A percentile compares a stretch with the other conserved stretches of the same genome.
Conservation (phyloP, 2,888 invertebrate genomes). For the Lymantria monacha region DNA sequence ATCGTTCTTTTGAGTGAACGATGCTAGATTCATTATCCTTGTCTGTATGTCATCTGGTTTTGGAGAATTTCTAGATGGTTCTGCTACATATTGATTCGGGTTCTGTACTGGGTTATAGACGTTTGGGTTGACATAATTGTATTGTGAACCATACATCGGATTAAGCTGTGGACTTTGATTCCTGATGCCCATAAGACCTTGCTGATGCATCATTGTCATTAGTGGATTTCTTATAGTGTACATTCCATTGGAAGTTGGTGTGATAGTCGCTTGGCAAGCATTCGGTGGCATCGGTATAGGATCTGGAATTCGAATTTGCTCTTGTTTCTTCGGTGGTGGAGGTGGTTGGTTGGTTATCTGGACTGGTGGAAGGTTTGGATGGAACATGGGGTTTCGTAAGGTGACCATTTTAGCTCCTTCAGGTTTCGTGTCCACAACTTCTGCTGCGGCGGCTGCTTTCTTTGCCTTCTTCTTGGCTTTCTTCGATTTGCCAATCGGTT, state of each 20-base stretch:
- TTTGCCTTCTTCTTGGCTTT: slow-evolving; percentile 77
- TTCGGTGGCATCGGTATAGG: slow-evolving; percentile 75
- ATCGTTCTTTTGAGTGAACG: slow-evolving; percentile 73
- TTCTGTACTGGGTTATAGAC: slow-evolving; percentile 40
- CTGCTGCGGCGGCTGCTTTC: slow-evolving; percentile 68
- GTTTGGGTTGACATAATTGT: slow-evolving; percentile 60
- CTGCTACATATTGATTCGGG: slow-evolving; percentile 35
- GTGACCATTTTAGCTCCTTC: slow-evolving; percentile 87
- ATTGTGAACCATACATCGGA: slow-evolving; percentile 51
- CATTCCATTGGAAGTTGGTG: slow-evolving; percentile 85
- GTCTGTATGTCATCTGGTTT: slow-evolving; percentile 61
- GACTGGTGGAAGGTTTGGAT: slow-evolving; percentile 76
- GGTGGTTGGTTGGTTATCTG: slow-evolving; percentile 51
- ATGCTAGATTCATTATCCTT: slow-evolving; percentile 65
- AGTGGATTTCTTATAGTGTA: slow-evolving; percentile 91
- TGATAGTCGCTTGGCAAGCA: slow-evolving; percentile 76
- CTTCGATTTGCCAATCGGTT: slow-evolving; percentile 57
- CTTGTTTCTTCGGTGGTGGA: slow-evolving; percentile 51
- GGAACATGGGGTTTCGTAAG: slow-evolving; percentile 90
- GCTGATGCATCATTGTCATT: slow-evolving; percentile 79
- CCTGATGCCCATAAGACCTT: slow-evolving; percentile 56
- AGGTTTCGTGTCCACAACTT: slow-evolving; percentile 39
- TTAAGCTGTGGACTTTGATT: slow-evolving; percentile 45
- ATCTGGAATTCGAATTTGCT: slow-evolving; percentile 66
- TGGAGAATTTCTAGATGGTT: slow-evolving; percentile 35